Evolutionary conservation across 2,888 invertebrate species (phyloP), one percentile per base, ranked within the genome.

Genomic region (Spodoptera exigua): DNA sequence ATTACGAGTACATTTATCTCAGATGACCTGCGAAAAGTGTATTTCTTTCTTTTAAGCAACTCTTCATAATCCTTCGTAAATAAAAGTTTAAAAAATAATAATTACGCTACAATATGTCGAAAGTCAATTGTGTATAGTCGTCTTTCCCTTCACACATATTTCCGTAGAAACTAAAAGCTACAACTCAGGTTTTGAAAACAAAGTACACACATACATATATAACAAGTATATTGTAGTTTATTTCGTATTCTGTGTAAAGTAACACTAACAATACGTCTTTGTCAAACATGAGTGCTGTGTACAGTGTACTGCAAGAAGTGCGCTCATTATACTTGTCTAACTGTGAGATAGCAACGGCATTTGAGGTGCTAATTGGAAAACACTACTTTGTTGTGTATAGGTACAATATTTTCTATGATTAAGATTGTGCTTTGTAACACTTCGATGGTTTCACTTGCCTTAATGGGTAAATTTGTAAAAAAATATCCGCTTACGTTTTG

Each of bases 291-390:
- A 51, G 58, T 74, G 65, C 61, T 59, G 63, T 51, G 51, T 52
- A 53, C 70, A 73, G 74, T 27, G 74, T 67, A 72, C 58, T 70
- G 65, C 64, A 67, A 73, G 69, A 75, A 52, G 39, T 59, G 60
- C 69, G 67, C 74, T 74, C 64, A 70, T 80, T 80, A 77, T 62
- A 74, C 61, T 65, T 47, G 66, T 62, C 55, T 78, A 59, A 74
- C 78, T 81, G 80, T 84, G 82, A 76, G 83, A 83, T 61, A 70
- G 74, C 59, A 67, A 74, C 78, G 83, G 77, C 78, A 79, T 83
- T 82, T 80, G 60, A 79, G 70, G 78, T 79, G 79, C 70, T 83
- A 82, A 83, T 84, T 81, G 72, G 56, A 76, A 68, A 71, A 70
- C 70, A 65, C 44, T 63, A 63, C 64, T 63, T 46, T 49, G 54